Conservation (phyloP, 2,113 vertebrate species). For the Smithornis capensis region DNA sequence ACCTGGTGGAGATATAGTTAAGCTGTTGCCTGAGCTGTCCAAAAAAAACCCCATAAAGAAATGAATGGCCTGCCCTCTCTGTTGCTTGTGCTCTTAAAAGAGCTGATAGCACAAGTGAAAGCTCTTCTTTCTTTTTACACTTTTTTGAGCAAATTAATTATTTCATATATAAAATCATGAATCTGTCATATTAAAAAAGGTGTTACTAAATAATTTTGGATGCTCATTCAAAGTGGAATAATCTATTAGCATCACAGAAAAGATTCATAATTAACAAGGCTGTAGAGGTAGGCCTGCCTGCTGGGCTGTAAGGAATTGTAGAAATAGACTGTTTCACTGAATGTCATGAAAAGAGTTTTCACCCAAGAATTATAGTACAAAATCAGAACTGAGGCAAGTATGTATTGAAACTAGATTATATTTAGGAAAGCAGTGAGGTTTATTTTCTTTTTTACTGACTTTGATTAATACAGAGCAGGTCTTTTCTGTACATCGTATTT, state of each 20-base stretch:
- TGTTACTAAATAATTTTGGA: constrained; percentile 57
- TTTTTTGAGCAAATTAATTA: constrained; percentile 32
- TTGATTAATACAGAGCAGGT: not conserved
- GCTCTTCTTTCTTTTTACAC: not conserved
- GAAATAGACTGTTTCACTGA: constrained; percentile 6
- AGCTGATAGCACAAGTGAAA: not conserved
- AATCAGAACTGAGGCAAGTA: not conserved
- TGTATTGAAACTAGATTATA: not conserved
- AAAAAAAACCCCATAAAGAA: not conserved
- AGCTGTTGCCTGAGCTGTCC: not conserved
- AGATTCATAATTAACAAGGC: constrained; percentile 27
- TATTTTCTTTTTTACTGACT: not conserved
- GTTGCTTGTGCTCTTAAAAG: not conserved
- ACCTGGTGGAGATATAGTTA: not conserved
- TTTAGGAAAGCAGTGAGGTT: not conserved
- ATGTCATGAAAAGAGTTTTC: constrained; percentile 8
- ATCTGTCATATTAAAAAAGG: constrained; percentile 56
- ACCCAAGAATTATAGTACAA: not conserved
- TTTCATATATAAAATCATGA: constrained; percentile 17
- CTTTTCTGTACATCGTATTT: not conserved
- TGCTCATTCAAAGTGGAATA: constrained; percentile 45
- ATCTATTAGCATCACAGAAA: constrained; percentile 38
- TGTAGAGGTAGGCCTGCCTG: constrained; percentile 49
- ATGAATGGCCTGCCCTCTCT: not conserved
- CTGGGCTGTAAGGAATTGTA: constrained; percentile 47